A percentile compares a stretch with the other conserved stretches of the same genome.
phyloP scores from a whole-genome alignment of 2,113 vertebrate species.

The Toxostoma redivivum region DNA sequence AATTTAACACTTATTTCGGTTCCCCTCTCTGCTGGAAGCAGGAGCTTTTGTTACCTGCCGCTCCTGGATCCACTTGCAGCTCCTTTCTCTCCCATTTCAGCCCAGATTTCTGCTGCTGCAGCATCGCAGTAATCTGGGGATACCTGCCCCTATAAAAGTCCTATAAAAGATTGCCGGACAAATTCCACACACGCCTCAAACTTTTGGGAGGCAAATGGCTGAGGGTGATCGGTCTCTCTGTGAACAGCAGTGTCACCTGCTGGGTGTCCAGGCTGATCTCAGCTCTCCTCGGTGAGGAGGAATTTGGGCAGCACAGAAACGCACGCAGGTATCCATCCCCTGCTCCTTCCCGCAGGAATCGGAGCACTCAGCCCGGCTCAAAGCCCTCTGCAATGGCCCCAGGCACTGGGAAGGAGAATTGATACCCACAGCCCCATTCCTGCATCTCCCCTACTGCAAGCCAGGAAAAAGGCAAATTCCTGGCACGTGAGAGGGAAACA shows the following conservation, averaged over 20 bases:
- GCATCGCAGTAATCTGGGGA: accelerated
- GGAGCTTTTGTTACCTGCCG: neutral
- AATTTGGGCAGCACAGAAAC: neutral
- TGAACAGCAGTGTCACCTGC: accelerated
- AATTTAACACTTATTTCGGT: accelerated
- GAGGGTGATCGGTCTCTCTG: accelerated
- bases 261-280: accelerated
- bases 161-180: neutral
- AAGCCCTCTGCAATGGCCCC: accelerated
- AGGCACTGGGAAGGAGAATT: accelerated
- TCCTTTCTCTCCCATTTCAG: neutral
- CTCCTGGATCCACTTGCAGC: neutral
- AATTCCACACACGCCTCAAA: accelerated
- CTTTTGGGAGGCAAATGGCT: neutral
- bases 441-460: neutral
- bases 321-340: accelerated
- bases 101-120: neutral
- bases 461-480: accelerated
- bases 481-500: neutral
- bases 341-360: neutral
- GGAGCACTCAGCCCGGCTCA: neutral
- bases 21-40: neutral
- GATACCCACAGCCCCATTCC: neutral
- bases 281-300: accelerated
- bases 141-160: neutral